Base-by-base conservation (phyloP, 2,797 vertebrate genomes). In the Orestias chungarensis region DNA sequence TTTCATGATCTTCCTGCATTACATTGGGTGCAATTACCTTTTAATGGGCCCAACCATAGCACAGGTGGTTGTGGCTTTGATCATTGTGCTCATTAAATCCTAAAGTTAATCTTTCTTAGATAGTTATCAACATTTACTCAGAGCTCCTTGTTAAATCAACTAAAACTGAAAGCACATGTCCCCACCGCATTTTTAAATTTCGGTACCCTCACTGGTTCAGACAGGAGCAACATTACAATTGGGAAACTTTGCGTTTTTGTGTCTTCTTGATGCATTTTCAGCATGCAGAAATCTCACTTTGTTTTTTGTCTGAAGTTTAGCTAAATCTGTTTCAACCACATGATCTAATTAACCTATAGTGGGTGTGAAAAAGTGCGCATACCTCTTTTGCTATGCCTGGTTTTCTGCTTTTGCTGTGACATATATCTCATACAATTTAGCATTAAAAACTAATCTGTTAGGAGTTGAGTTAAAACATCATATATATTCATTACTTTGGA, bases 51-150 rank as follows among this genome's bases (percentile, higher is more conserved):
- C 82, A 67, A 90, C 91, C 91, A 88, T 87, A 86, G 92, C 93
- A 93, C 93, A 94, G 94, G 93, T 93, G 93, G 93, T 92, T 82
- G 78, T 72, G 87, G 92, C 92, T 94, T 93, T 94, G 92, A 94
- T 93, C 91, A 87, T 89, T 88, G 89, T 47, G 71, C 88, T 93
- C 92, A 93, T 93, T 93, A 93, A 93, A 92, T 91, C 90, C 91
- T 54, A 74, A 77, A 90, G 88, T 92, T 94, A 93, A 94, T 93
- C 91, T 92, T 90, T 94, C 90, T 94, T 92, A 92, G 89, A 94
- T 92, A 92, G 91, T 90, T 90, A 84, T 94, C 89, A 86, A 89
- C 87, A 88, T 85, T 91, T 91, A 91, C 84, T 93, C 89, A 91
- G 89, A 93, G 86, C 91, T 93, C 83, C 88, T 86, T 87, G 89